Evolutionary conservation across 2,797 vertebrate genomes (phyloP), one percentile per base, ranked within the genome.

Genomic region (Dermochelys coriacea): DNA sequence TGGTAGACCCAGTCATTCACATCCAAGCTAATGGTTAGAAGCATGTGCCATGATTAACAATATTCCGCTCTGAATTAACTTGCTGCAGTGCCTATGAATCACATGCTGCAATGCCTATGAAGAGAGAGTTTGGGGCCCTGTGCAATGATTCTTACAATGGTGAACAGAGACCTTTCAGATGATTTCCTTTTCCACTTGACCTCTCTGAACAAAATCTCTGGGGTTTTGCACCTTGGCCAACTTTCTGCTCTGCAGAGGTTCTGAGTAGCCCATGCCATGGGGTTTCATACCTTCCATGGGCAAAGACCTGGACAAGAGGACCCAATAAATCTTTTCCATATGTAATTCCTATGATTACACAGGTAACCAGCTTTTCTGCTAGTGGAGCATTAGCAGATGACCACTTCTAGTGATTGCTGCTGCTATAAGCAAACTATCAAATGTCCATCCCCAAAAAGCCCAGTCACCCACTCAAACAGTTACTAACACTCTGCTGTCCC

Each of bases 141-240:
- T 6, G 21, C 37, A 49, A 49, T 15, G 84, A 80, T 23, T 12
- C 5, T 31, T 31, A 1, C 0, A 1, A 31, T 1, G 9, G 12
- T 11, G 6, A 75, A 15, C 14, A 77, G 27, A 49, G 14, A 77
- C 45, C 12, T 47, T 16, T 77, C 47, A 49, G 74, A 47, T 31
- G 4, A 49, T 77, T 49, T 5, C 74, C 27, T 49, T 77, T 77
- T 49, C 41, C 45, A 77, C 68, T 77, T 49, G 47, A 49, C 45
- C 27, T 47, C 41, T 77, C 74, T 23, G 8, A 49, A 77, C 12
- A 77, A 77, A 49, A 47, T 49, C 27, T 47, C 74, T 49, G 47
- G 45, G 2, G 15, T 77, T 77, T 71, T 71, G 68, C 21, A 47
- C 6, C 8, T 27, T 49, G 74, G 74, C 27, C 27, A 47, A 31